Percentiles rank a stretch among this genome's conserved stretches.
Conservation (phyloP, 2,797 vertebrate species). For the Pangasius larnaudii region DNA sequence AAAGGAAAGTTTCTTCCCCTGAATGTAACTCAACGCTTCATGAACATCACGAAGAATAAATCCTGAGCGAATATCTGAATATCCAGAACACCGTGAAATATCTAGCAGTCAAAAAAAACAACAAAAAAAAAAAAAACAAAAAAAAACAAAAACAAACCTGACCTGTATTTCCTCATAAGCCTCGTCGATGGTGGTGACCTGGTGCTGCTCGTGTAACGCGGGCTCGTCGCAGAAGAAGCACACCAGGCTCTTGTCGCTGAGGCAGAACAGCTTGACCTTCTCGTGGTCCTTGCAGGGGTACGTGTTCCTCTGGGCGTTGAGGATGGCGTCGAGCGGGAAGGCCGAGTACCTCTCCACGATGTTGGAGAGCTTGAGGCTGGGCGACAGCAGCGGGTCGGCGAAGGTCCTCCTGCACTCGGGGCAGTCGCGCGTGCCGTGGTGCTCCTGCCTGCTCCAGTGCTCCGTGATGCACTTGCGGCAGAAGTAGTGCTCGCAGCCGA, state of each 20-base stretch:
- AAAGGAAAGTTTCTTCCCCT: neutral
- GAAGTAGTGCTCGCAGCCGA: slow-evolving; percentile 98
- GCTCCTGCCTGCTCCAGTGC: slow-evolving; percentile 95
- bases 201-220: slow-evolving; percentile 93
- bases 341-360: slow-evolving; percentile 96
- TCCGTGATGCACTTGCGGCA: slow-evolving; percentile 96
- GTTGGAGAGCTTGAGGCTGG: slow-evolving; percentile 97
- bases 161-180: slow-evolving; percentile 98
- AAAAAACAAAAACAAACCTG: slow-evolving; percentile 39
- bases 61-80: neutral
- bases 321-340: slow-evolving; percentile 94
- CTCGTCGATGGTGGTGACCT: slow-evolving; percentile 94
- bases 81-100: neutral
- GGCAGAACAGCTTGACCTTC: slow-evolving; percentile 98
- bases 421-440: slow-evolving; percentile 87
- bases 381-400: slow-evolving; percentile 87
- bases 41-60: neutral
- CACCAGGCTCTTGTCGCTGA: slow-evolving; percentile 91
- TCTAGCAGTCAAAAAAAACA: too few species aligned
- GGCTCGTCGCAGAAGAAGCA: slow-evolving; percentile 99
- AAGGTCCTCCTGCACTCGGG: slow-evolving; percentile 95
- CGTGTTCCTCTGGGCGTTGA: slow-evolving; percentile 87
- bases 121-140: too few species aligned
- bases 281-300: slow-evolving; percentile 95
- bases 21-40: neutral